Conservation (phyloP, 2,113 vertebrate genomes). For the Hippopotamus amphibius region DNA sequence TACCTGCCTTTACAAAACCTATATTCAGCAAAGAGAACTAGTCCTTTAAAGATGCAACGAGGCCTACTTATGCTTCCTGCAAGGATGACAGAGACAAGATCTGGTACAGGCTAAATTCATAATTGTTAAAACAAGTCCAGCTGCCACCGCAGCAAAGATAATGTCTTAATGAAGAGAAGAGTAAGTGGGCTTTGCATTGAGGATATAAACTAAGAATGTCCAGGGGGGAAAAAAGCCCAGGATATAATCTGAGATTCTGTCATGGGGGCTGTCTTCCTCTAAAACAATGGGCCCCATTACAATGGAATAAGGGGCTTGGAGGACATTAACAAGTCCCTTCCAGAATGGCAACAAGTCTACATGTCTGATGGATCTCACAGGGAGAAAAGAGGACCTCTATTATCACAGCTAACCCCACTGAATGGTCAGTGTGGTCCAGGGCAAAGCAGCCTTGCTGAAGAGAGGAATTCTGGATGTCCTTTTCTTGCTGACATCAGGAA, state of each 20-base stretch:
- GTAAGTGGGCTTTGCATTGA: background rate
- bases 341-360: background rate
- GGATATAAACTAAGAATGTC: background rate
- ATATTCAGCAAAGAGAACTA: background rate
- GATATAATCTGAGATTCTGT: background rate
- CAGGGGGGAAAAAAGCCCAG: background rate
- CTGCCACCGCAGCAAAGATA: conserved; percentile 29
- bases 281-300: background rate
- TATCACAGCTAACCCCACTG: background rate
- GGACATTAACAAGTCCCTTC: background rate
- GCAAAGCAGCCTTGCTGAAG: background rate
- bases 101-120: background rate
- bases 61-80: background rate
- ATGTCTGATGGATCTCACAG: background rate
- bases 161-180: background rate
- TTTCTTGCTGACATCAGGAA: conserved; percentile 26
- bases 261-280: background rate
- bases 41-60: background rate
- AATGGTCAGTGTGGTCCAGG: background rate
- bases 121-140: background rate
- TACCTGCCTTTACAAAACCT: conserved; percentile 27
- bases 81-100: conserved; percentile 13
- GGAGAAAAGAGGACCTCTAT: background rate
- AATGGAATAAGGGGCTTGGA: background rate
- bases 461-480: background rate